Conservation (phyloP, 2,888 invertebrate genomes). For the Cryptops parisi region DNA sequence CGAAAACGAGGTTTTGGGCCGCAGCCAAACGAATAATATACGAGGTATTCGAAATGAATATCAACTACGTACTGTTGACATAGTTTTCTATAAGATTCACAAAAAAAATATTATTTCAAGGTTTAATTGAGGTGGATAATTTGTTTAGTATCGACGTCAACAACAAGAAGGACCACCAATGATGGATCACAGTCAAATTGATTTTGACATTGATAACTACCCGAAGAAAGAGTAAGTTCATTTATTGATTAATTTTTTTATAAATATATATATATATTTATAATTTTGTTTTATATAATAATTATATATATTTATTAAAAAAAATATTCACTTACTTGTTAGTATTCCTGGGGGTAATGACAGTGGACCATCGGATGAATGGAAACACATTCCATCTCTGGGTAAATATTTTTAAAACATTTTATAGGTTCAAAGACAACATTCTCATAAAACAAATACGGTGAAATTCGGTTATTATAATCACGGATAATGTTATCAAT, state of each 20-base stretch:
- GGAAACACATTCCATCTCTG: conserved; percentile 5
- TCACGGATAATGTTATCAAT: no score
- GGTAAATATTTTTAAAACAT: conserved; percentile 3
- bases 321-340: neutral
- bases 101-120: no score
- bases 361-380: neutral
- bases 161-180: neutral
- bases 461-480: no score
- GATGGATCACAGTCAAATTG: neutral
- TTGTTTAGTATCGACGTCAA: neutral
- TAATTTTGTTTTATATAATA: no score
- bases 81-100: no score
- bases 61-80: neutral
- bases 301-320: neutral
- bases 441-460: no score
- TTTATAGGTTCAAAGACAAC: no score
- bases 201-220: neutral
- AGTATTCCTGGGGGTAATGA: neutral
- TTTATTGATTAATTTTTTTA: no score
- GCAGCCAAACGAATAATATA: conserved; percentile 22
- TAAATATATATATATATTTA: no score
- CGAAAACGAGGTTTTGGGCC: conserved; percentile 25
- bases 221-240: neutral
- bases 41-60: conserved; percentile 5
- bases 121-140: no score